phyloP scores from a whole-genome alignment of 2,113 vertebrate genomes.

The Sisor rabdophorus region DNA sequence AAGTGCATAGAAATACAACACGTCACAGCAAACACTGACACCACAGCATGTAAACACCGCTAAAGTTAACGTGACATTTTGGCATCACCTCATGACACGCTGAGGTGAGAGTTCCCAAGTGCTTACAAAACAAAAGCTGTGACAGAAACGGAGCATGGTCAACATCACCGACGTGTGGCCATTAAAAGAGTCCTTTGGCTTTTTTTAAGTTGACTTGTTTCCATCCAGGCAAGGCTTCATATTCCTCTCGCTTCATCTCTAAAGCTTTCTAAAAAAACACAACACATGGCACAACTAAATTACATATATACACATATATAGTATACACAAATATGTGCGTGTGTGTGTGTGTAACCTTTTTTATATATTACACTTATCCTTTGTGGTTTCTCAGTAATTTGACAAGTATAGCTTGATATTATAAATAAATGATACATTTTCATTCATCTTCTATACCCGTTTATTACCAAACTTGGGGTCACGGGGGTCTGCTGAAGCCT shows the following conservation, averaged over 20 bases:
- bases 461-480: too few relatives aligned
- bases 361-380: too few relatives aligned
- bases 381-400: too few relatives aligned
- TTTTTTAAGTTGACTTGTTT: conserved; percentile 97
- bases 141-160: conserved; percentile 17
- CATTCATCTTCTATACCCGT: too few relatives aligned
- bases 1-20: conserved; percentile 16
- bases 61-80: conserved; percentile 36
- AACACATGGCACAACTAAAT: too few relatives aligned
- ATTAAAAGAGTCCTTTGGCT: conserved; percentile 90
- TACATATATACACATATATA: too few relatives aligned
- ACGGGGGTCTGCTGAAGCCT: too few relatives aligned
- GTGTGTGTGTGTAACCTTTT: too few relatives aligned
- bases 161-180: background rate
- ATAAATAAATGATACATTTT: too few relatives aligned
- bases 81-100: background rate
- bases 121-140: conserved; percentile 12
- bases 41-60: conserved; percentile 25
- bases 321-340: too few relatives aligned
- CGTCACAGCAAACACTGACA: conserved; percentile 27
- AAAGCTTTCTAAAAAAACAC: conserved; percentile 76
- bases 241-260: conserved; percentile 88
- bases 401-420: too few relatives aligned
- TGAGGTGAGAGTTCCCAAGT: conserved; percentile 17
- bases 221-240: conserved; percentile 84